Evolutionary conservation across 2,113 vertebrate genomes (phyloP).

Genomic region (Fukomys damarensis): DNA sequence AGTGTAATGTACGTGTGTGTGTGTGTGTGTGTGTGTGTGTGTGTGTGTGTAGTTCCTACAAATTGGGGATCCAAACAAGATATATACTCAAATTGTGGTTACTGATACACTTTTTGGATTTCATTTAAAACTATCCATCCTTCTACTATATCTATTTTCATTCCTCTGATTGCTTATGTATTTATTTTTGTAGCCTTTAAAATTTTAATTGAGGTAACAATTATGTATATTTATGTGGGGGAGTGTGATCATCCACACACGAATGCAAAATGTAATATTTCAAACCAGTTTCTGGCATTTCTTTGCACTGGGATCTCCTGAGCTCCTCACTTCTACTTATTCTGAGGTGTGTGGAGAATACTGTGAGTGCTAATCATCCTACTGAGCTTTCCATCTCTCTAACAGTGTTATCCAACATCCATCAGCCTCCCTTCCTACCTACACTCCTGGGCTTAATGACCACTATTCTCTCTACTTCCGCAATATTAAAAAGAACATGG

Average conservation of each 20-base stretch:
- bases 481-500: neutral
- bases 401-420: neutral
- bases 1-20: neutral
- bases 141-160: neutral
- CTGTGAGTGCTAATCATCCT: neutral
- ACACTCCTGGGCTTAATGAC: neutral
- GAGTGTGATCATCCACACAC: neutral
- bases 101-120: neutral
- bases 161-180: neutral
- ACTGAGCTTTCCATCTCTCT: neutral
- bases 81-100: neutral
- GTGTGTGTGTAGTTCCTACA: neutral
- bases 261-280: no score
- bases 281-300: neutral
- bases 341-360: neutral
- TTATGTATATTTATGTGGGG: neutral
- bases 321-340: neutral
- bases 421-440: neutral
- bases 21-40: neutral
- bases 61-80: neutral
- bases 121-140: neutral
- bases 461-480: no score
- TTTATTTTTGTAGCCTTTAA: neutral
- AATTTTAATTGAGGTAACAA: neutral
- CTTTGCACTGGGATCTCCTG: neutral